Percentiles rank a stretch among this genome's conserved stretches.
Conservation (phyloP, 2,888 invertebrate species). For the Melanchra persicariae region DNA sequence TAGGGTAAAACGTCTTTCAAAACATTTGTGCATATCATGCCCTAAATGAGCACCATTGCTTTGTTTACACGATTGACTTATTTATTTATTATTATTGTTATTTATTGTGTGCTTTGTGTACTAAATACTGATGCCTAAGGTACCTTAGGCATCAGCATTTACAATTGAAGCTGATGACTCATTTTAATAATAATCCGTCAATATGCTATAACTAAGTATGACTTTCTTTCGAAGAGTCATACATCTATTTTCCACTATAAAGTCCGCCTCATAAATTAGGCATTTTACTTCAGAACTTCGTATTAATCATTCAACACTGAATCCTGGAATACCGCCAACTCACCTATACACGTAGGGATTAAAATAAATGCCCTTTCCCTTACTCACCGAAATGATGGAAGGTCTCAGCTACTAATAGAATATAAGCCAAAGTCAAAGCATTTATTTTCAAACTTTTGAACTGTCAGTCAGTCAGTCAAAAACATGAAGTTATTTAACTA, state of each 20-base stretch:
- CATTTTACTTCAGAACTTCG: not conserved
- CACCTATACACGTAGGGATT: conserved; percentile 10
- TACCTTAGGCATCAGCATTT: not conserved
- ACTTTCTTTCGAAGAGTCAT: not conserved
- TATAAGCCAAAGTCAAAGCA: too few relatives aligned
- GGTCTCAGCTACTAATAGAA: conserved; percentile 44
- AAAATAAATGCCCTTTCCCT: conserved; percentile 59
- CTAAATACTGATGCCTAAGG: not conserved
- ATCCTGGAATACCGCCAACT: conserved; percentile 46
- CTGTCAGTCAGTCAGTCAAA: too few relatives aligned
- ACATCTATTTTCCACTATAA: not conserved
- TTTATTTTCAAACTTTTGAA: too few relatives aligned
- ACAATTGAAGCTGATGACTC: not conserved
- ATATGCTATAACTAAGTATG: not conserved
- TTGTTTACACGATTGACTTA: conserved; percentile 5
- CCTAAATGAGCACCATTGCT: not conserved
- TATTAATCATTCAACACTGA: conserved; percentile 23
- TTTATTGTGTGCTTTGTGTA: not conserved
- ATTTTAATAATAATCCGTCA: not conserved
- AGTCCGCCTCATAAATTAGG: conserved; percentile 2
- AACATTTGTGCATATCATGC: not conserved
- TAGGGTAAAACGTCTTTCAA: not conserved
- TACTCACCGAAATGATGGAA: conserved; percentile 40
- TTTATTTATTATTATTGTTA: not conserved
- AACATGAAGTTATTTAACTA: too few relatives aligned